Evolutionary conservation across 2,113 vertebrate genomes (phyloP).

Genomic region (Irena cyanogastra): DNA sequence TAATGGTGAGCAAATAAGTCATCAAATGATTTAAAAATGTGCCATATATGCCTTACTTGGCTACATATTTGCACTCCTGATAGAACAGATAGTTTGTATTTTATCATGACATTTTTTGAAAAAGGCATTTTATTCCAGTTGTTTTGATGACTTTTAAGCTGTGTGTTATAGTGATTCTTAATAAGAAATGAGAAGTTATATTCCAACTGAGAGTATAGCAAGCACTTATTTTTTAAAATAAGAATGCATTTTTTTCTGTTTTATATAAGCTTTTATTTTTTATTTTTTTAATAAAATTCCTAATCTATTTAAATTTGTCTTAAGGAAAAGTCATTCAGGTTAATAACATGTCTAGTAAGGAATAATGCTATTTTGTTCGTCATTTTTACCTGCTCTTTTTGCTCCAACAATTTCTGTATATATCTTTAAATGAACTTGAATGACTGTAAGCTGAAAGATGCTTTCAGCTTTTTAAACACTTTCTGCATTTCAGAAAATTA

Average conservation of each 20-base stretch:
- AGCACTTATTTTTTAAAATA: background rate
- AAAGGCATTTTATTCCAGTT: background rate
- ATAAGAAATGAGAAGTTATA: background rate
- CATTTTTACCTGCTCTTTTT: background rate
- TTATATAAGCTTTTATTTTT: background rate
- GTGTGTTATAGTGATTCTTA: background rate
- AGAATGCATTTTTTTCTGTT: background rate
- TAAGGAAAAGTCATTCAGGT: background rate
- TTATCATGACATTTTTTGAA: background rate
- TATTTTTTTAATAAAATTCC: background rate
- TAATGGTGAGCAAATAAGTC: background rate
- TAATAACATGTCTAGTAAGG: background rate
- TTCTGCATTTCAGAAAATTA: background rate
- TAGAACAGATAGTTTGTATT: background rate
- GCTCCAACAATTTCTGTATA: background rate
- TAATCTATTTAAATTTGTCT: background rate
- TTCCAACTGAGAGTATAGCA: background rate
- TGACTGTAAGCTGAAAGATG: background rate
- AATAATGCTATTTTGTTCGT: background rate
- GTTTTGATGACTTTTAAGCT: background rate
- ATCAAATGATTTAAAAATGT: background rate
- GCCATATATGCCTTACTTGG: background rate
- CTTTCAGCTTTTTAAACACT: too few species aligned
- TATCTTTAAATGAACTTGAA: background rate
- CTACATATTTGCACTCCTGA: background rate